Percentiles rank a stretch among this genome's conserved stretches.
These are phyloP conservation scores for Phoenicopterus ruber DNA, from an alignment of 2,113 vertebrate species.

Conservation along the genomic window DNA sequence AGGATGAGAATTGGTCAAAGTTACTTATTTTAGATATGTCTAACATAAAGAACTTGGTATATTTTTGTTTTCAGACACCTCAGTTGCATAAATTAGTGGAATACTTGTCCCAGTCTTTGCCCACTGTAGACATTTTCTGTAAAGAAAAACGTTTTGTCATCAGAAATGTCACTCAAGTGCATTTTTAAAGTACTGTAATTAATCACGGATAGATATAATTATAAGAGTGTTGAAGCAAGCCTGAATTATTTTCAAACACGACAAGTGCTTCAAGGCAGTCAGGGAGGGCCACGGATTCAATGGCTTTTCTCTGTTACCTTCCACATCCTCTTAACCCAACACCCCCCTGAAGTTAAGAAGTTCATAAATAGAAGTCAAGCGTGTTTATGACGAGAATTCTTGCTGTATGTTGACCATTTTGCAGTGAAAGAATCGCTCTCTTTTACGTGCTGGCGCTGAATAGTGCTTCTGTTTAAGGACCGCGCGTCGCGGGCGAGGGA, in stretches of 20 bases:
- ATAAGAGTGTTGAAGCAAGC: background rate
- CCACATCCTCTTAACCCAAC: background rate
- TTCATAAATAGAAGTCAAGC: background rate
- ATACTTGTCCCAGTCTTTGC: background rate
- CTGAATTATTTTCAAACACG: background rate
- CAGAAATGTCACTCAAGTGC: background rate
- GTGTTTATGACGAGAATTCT: background rate
- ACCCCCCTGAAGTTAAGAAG: background rate
- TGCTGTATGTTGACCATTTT: background rate
- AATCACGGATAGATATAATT: background rate
- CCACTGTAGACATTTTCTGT: background rate
- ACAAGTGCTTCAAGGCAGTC: background rate
- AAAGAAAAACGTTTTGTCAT: background rate
- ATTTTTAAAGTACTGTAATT: background rate
- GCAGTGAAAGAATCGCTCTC: rapidly evolving
- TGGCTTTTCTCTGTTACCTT: background rate
- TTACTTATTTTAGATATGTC: background rate
- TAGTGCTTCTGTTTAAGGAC: background rate
- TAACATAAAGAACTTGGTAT: background rate
- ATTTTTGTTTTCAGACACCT: background rate
- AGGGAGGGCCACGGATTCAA: background rate
- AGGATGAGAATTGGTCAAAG: background rate
- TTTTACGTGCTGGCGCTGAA: rapidly evolving
- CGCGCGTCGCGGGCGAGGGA: rapidly evolving
- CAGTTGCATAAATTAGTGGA: background rate